Conservation (phyloP, 2,888 invertebrate species). For the Dinocampus coccinellae region DNA sequence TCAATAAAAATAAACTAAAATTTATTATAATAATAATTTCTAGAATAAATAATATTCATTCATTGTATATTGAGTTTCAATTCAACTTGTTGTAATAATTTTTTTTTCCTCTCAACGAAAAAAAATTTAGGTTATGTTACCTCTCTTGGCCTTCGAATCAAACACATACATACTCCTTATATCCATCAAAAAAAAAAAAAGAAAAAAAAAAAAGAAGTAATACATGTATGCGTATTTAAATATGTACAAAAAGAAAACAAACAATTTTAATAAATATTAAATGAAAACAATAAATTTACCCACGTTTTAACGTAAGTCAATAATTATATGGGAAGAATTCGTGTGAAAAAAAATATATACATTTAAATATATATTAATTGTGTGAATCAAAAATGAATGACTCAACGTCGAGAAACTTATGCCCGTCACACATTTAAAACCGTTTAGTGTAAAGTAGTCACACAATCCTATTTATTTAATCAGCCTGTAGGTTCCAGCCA, state of each 20-base stretch:
- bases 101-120: background rate
- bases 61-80: background rate
- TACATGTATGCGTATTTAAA: background rate
- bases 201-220: background rate
- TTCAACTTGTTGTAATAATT: background rate
- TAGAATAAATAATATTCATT: no score
- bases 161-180: background rate
- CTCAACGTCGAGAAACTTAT: background rate
- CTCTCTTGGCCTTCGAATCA: background rate
- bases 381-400: background rate
- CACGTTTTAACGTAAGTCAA: background rate
- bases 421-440: background rate
- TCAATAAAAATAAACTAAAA: no score
- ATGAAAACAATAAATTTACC: background rate
- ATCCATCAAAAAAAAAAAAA: background rate
- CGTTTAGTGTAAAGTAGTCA: background rate
- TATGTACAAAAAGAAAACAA: background rate
- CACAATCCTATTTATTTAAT: slow-evolving; percentile 68
- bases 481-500: slow-evolving; percentile 70
- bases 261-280: background rate
- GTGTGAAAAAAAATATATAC: background rate
- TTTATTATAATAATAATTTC: no score
- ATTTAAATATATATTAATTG: background rate
- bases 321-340: background rate
- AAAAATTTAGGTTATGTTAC: background rate